Evolutionary conservation across 2,888 invertebrate genomes (phyloP), one percentile per base, ranked within the genome.

Genomic region (Acronicta psi): DNA sequence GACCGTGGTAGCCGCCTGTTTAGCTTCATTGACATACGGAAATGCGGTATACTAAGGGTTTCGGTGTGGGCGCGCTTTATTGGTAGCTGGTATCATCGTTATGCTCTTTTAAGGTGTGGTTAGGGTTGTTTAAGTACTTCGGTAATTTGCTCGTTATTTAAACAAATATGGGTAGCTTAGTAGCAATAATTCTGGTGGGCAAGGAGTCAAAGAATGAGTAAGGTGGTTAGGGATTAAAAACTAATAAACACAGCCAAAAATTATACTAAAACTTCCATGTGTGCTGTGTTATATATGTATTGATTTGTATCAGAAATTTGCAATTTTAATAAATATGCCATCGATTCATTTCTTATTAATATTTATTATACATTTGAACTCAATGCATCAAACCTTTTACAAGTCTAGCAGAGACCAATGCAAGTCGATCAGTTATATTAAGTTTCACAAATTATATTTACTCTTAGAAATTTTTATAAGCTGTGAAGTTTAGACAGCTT

Each of bases 41-140:
- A 69, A 50, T 31, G 44, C 44, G 9, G 20, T 29, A 40, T 44
- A 42, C 50, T 65, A 47, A 52, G 49, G 42, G 41, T 37, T 36
- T 31, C 29, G 18, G 71, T 59, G 71, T 70, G 66, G 71, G 71
- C 53, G 71, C 53, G 25, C 46, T 68, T 70, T 59, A 65, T 71
- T 54, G 20, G 8, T 20, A 51, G 46, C 53, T 54, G 47, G 70
- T 65, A 57, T 7, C n/a, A 65, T 56, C 56, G 57, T 63, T 56
- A 56, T 37, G 66, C 46, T 42, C 59, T 54, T 47, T 7, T 54
- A 54, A 47, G 59, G 59, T 47, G 43, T 64, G 58, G 64, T 67
- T 64, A 58, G 38, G 42, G 46, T 17, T 42, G 34, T 65, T 50
- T 51, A 52, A 53, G 18, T 37, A 34, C 20, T 38, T 41, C 20